Evolutionary conservation across 2,797 vertebrate genomes (phyloP), one percentile per base, ranked within the genome.

Genomic region (Phoxinus dragarum): DNA sequence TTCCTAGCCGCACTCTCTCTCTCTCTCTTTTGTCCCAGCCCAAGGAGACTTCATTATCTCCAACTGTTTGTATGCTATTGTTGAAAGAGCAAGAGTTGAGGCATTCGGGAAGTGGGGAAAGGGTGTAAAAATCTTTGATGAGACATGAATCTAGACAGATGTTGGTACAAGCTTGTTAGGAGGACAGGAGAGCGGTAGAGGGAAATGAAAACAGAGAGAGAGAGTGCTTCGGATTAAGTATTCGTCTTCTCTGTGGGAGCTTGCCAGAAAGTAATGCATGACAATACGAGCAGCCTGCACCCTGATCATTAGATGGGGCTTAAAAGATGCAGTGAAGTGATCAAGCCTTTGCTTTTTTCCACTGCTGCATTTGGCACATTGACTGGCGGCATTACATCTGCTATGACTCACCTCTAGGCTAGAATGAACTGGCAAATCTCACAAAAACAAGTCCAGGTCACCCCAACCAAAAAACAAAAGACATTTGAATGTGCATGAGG

Each of bases 21-120:
- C 27, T 80, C 27, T 34, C 2, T 23, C 40, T 40, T 93, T 91
- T 90, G 91, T 91, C 90, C 68, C 54, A 81, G 84, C 89, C 94
- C 92, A 2, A 90, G 47, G 94, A 93, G 94, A 95, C 93, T 92
- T 93, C 95, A 95, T 95, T 95, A 95, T 94, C 94, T 94, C 93
- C 90, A 93, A 94, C 93, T 94, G 92, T 94, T 95, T 94, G 92
- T 93, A 93, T 94, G 94, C 94, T 93, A 92, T 92, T 92, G 93
- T 94, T 93, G 92, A 94, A 94, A 94, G 93, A 94, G 89, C 88
- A 92, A 90, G 86, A 92, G 90, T 90, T 49, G 90, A 92, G 14
- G 67, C 64, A 92, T 93, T 92, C 91, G 92, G 94, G 92, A 94
- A 93, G 88, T 92, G 91, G 82, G 76, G 80, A 42, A 89, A 84